Percentiles rank a stretch among this genome's conserved stretches.
These are phyloP conservation scores for Spondyliosoma cantharus DNA, from an alignment of 2,797 vertebrate genomes.

Conservation along the genomic window DNA sequence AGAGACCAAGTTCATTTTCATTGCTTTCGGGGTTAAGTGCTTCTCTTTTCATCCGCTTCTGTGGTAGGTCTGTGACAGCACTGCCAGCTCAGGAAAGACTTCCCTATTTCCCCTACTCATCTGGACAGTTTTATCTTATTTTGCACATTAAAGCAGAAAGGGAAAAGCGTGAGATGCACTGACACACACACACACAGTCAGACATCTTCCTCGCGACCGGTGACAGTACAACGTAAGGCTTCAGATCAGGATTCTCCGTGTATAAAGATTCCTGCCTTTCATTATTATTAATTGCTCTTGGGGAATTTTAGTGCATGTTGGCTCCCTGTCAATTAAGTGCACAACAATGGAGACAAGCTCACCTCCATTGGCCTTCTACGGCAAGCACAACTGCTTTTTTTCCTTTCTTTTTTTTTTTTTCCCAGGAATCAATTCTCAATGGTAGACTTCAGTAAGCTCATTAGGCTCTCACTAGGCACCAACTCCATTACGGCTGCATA, in stretches of 20 bases:
- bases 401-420: conserved; percentile 40
- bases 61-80: conserved; percentile 50
- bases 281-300: conserved; percentile 82
- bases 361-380: conserved; percentile 77
- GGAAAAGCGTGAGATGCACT: conserved; percentile 27
- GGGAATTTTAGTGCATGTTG: conserved; percentile 74
- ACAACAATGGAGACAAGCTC: conserved; percentile 83
- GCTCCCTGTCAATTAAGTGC: conserved; percentile 83
- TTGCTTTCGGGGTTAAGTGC: conserved; percentile 67
- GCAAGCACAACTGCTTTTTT: conserved; percentile 60
- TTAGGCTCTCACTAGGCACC: conserved; percentile 84
- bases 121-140: conserved; percentile 61
- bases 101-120: conserved; percentile 54
- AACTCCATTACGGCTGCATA: conserved; percentile 82
- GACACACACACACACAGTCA: conserved; percentile 45
- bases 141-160: conserved; percentile 49
- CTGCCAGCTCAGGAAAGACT: conserved; percentile 40
- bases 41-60: conserved; percentile 51
- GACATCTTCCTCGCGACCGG: conserved; percentile 60
- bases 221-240: conserved; percentile 67
- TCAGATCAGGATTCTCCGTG: conserved; percentile 61
- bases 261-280: conserved; percentile 77
- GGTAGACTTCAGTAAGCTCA: conserved; percentile 85
- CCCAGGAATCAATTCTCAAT: conserved; percentile 84
- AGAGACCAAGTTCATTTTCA: conserved; percentile 68